A percentile compares a stretch with the other conserved stretches of the same genome.
phyloP scores from a whole-genome alignment of 2,797 vertebrate genomes.

The Macropus fuliginosus region DNA sequence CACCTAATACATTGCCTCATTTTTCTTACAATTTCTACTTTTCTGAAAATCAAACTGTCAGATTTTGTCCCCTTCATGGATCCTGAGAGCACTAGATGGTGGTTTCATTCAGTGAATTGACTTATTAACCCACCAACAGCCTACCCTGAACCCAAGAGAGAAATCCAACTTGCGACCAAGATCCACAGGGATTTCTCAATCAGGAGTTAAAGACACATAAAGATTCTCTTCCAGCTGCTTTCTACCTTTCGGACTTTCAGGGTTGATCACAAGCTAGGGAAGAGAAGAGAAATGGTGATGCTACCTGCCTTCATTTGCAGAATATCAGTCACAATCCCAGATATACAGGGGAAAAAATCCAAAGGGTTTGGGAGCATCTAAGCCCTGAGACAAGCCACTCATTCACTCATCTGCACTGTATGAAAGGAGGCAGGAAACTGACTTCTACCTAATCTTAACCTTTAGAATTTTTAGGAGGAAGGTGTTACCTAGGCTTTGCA shows the following conservation, averaged over 20 bases:
- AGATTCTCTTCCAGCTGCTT: constrained; percentile 20
- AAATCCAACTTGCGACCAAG: constrained; percentile 56
- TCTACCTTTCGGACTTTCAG: constrained; percentile 24
- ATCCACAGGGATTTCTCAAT: constrained; percentile 61
- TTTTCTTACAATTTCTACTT: constrained; percentile 19
- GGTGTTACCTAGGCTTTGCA: constrained; percentile 14
- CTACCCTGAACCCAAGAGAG: constrained; percentile 62
- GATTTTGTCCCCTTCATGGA: constrained; percentile 62
- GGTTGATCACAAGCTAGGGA: background rate
- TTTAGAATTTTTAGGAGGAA: background rate
- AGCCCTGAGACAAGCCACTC: background rate
- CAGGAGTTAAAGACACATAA: constrained; percentile 58
- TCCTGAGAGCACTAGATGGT: constrained; percentile 56
- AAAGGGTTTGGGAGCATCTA: background rate
- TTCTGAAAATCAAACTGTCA: constrained; percentile 21
- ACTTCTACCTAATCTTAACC: background rate
- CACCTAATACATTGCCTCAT: background rate
- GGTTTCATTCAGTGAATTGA: constrained; percentile 60
- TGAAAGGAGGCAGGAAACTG: background rate
- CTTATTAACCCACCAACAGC: constrained; percentile 64
- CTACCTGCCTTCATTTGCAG: background rate
- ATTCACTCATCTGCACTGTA: background rate
- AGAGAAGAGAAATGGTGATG: background rate
- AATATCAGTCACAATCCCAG: background rate
- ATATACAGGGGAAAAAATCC: background rate